phyloP scores from a whole-genome alignment of 2,888 invertebrate species.

The Drosophila testacea region DNA sequence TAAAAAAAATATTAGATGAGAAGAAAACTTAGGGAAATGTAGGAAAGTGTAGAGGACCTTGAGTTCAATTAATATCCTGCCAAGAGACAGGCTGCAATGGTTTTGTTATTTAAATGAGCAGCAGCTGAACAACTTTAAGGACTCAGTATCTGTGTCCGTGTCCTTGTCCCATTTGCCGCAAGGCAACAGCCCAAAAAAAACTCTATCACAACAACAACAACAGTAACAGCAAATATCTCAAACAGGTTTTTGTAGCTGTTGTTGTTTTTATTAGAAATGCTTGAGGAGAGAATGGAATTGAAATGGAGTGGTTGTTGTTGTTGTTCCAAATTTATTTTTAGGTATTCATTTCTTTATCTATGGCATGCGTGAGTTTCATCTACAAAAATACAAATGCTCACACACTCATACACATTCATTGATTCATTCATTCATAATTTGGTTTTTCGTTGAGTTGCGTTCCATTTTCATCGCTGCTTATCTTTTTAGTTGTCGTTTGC shows the following conservation, averaged over 20 bases:
- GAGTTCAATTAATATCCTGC: conserved; percentile 48
- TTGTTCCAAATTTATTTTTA: conserved; percentile 25
- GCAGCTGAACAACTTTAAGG: conserved; percentile 52
- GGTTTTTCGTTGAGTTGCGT: conserved; percentile 26
- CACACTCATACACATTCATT: conserved; percentile 27
- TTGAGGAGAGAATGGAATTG: conserved; percentile 25
- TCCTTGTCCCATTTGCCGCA: conserved; percentile 78
- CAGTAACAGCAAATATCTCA: conserved; percentile 7
- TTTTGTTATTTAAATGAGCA: conserved; percentile 73
- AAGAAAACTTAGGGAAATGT: background rate
- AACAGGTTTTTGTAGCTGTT: conserved; percentile 44
- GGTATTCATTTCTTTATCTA: conserved; percentile 44
- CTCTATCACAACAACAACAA: conserved; percentile 29
- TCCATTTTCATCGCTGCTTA: conserved; percentile 44
- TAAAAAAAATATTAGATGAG: background rate
- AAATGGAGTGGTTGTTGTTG: conserved; percentile 10
- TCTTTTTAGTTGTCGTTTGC: conserved; percentile 28
- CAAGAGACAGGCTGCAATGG: conserved; percentile 35
- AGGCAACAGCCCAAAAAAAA: conserved; percentile 48
- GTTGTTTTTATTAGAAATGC: conserved; percentile 36
- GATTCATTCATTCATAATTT: conserved; percentile 59
- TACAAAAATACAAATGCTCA: conserved; percentile 4
- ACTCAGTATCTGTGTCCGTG: conserved; percentile 61
- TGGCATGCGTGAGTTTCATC: conserved; percentile 38
- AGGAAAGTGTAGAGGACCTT: background rate